phyloP scores from a whole-genome alignment of 2,888 invertebrate genomes.

The Philereme vetulata region DNA sequence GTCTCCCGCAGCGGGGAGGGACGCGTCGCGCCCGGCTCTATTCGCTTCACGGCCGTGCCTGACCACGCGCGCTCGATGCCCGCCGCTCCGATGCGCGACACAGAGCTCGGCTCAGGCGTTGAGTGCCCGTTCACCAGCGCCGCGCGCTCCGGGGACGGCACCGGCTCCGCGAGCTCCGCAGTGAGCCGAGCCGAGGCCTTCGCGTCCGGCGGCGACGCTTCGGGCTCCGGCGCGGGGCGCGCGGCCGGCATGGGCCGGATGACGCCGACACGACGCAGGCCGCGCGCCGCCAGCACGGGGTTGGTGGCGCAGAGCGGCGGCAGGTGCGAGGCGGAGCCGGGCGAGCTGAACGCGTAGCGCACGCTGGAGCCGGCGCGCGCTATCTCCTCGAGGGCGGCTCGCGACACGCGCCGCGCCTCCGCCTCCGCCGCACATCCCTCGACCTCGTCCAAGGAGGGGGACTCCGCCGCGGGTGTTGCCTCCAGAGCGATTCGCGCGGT shows the following conservation, averaged over 20 bases:
- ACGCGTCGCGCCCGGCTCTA: constrained; percentile 30
- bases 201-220: constrained; percentile 39
- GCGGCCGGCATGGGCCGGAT: constrained; percentile 80
- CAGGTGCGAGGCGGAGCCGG: constrained; percentile 60
- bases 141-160: constrained; percentile 47
- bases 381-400: constrained; percentile 86
- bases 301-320: constrained; percentile 71
- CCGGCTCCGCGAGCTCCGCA: constrained; percentile 37
- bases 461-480: constrained; percentile 43
- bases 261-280: constrained; percentile 79
- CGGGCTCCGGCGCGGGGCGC: constrained; percentile 38
- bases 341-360: constrained; percentile 82
- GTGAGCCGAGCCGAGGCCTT: constrained; percentile 39
- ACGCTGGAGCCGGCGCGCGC: constrained; percentile 87
- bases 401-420: constrained; percentile 75
- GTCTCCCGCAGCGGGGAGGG: constrained; percentile 33
- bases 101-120: constrained; percentile 64
- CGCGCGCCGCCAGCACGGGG: constrained; percentile 63
- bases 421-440: constrained; percentile 49
- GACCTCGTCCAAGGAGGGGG: constrained; percentile 52
- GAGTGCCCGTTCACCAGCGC: constrained; percentile 60
- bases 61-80: constrained; percentile 69
- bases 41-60: constrained; percentile 50
- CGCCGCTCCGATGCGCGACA: constrained; percentile 61
- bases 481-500: constrained; percentile 19